Percentiles rank a stretch among this genome's conserved stretches.
These are phyloP conservation scores for Muntiacus muntjak DNA, from an alignment of 2,113 vertebrate species.

Conservation along the genomic window DNA sequence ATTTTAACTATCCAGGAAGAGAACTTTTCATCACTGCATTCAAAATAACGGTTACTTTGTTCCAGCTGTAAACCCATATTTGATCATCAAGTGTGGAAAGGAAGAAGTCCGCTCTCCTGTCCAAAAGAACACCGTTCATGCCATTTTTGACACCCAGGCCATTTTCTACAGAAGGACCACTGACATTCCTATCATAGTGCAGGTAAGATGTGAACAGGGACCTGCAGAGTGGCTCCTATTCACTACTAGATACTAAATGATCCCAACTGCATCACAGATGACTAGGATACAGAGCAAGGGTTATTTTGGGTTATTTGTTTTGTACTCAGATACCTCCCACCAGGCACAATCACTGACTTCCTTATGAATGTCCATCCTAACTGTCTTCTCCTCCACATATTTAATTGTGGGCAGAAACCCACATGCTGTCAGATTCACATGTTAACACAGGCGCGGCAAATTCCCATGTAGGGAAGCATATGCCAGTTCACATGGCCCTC, in stretches of 20 bases:
- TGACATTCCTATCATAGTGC: slow-evolving; percentile 85
- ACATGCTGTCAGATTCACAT: background rate
- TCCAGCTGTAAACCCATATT: slow-evolving; percentile 90
- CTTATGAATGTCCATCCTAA: background rate
- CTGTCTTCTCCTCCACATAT: background rate
- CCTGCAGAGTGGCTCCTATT: background rate
- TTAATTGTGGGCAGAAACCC: background rate
- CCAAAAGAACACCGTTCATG: slow-evolving; percentile 80
- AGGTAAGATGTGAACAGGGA: slow-evolving; percentile 81
- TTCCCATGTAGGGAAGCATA: background rate
- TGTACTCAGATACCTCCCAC: background rate
- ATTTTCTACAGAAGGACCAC: slow-evolving; percentile 91
- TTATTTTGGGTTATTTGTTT: background rate
- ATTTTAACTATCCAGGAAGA: background rate
- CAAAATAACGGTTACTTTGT: slow-evolving; percentile 46
- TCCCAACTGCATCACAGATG: background rate
- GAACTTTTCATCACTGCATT: background rate
- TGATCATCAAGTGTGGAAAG: slow-evolving; percentile 91
- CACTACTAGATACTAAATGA: background rate
- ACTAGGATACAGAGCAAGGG: background rate
- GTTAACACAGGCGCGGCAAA: background rate
- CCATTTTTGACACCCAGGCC: slow-evolving; percentile 85
- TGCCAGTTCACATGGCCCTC: background rate
- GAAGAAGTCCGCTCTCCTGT: slow-evolving; percentile 79
- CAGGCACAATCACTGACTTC: background rate